Conservation (phyloP, 2,797 vertebrate genomes). For the Tragopan temminckii region DNA sequence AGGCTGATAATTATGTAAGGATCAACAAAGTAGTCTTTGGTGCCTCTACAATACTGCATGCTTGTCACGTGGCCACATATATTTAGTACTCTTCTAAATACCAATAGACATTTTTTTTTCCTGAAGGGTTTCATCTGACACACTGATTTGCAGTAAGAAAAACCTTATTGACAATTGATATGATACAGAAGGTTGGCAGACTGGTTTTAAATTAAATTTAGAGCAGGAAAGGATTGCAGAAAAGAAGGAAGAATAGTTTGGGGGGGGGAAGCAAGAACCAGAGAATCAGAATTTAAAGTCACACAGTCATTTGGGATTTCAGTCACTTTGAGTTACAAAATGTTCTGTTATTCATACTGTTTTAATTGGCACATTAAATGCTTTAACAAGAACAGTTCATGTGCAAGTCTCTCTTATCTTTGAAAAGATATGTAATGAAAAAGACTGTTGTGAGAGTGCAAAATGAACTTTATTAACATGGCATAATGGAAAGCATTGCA, state of each 20-base stretch:
- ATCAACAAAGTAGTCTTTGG: not conserved
- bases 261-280: not conserved
- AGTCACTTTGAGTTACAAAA: conserved; percentile 50
- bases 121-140: conserved; percentile 11
- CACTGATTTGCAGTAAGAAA: not conserved
- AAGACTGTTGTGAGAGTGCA: not conserved
- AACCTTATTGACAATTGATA: conserved; percentile 11
- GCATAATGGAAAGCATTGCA: not conserved
- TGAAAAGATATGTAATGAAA: conserved; percentile 11
- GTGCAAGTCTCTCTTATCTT: conserved; percentile 8
- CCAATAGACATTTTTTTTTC: not conserved
- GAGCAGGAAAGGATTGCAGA: not conserved
- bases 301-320: conserved; percentile 34
- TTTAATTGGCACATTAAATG: conserved; percentile 55
- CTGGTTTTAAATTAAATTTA: conserved; percentile 30
- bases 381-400: conserved; percentile 45
- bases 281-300: not conserved
- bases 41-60: not conserved
- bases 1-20: conserved; percentile 10
- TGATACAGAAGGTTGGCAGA: not conserved
- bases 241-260: not conserved
- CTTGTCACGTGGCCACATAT: not conserved
- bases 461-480: not conserved
- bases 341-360: conserved; percentile 50
- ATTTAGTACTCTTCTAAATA: not conserved